Evolutionary conservation across 1,140 invertebrate species (phyloP).

Genomic region (Lerema accius): DNA sequence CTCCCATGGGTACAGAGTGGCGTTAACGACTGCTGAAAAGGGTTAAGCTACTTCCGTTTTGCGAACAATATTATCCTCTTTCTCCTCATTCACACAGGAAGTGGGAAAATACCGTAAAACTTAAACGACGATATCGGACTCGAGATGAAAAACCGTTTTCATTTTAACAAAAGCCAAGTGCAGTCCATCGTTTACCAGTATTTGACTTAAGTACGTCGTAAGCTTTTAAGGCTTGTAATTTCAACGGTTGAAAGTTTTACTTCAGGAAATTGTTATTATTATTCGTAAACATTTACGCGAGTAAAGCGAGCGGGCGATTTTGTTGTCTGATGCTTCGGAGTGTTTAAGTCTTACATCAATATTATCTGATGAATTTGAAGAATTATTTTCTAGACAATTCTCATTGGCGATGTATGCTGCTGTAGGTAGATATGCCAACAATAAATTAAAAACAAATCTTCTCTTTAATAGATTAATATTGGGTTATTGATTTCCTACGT

Average conservation of each 20-base stretch:
- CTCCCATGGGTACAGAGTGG: constrained; percentile 25
- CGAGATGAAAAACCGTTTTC: constrained; percentile 10
- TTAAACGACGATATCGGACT: not conserved
- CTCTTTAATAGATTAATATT: too few species aligned
- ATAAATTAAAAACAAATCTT: too few species aligned
- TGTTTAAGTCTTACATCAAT: not conserved
- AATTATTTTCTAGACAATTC: too few species aligned
- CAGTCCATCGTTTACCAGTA: constrained; percentile 14
- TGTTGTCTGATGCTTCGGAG: not conserved
- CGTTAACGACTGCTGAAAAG: constrained; percentile 32
- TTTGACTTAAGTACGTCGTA: constrained; percentile 16
- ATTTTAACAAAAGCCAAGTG: constrained; percentile 19
- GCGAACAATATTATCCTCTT: constrained; percentile 20
- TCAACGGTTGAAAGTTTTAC: constrained; percentile 8
- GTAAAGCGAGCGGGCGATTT: not conserved
- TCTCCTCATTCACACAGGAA: constrained; percentile 11
- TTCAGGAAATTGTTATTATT: constrained; percentile 1
- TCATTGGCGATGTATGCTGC: too few species aligned
- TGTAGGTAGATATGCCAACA: too few species aligned
- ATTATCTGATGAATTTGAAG: too few species aligned
- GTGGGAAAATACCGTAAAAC: constrained; percentile 2
- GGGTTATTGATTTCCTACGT: too few species aligned
- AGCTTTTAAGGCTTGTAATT: constrained; percentile 24
- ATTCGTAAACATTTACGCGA: not conserved
- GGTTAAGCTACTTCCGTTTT: constrained; percentile 30